These are phyloP conservation scores for Notothenia rossii DNA, from an alignment of 2,113 vertebrate species.

Conservation along the genomic window DNA sequence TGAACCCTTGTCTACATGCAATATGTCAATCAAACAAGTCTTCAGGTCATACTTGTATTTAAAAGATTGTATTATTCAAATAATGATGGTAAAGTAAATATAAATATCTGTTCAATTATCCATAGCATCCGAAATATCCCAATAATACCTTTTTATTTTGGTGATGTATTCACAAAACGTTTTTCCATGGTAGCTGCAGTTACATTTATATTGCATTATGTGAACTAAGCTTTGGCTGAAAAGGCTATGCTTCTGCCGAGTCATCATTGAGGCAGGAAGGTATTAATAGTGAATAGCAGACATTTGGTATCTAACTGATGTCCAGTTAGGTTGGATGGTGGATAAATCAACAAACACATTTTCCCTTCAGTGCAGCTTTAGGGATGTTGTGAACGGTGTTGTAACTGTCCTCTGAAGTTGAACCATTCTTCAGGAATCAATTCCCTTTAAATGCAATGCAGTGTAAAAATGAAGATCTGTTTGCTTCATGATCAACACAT, in stretches of 20 bases:
- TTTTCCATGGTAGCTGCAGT: constrained; percentile 21
- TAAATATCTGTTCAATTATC: not conserved
- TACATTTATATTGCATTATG: constrained; percentile 20
- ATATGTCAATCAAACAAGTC: constrained; percentile 27
- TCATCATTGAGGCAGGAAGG: constrained; percentile 10
- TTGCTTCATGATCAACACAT: not conserved
- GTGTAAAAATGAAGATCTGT: not conserved
- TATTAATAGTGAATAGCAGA: not conserved
- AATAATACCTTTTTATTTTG: constrained; percentile 9
- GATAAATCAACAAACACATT: constrained; percentile 16
- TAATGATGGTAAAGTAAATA: not conserved
- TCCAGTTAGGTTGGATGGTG: not conserved
- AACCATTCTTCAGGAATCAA: not conserved
- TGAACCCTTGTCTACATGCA: not conserved
- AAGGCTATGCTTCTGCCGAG: constrained; percentile 37
- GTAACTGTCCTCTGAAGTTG: not conserved
- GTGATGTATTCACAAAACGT: constrained; percentile 13
- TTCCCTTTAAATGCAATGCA: not conserved
- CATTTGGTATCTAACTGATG: not conserved
- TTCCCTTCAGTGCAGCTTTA: not conserved
- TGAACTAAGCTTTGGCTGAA: constrained; percentile 24
- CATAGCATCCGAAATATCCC: not conserved
- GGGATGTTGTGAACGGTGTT: not conserved
- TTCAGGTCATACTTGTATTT: constrained; percentile 11
- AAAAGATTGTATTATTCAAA: not conserved